These are phyloP conservation scores for Cassiopea andromeda DNA, from an alignment of 30 jellyfish, hydroid and myxozoan species.

Conservation along the genomic window DNA sequence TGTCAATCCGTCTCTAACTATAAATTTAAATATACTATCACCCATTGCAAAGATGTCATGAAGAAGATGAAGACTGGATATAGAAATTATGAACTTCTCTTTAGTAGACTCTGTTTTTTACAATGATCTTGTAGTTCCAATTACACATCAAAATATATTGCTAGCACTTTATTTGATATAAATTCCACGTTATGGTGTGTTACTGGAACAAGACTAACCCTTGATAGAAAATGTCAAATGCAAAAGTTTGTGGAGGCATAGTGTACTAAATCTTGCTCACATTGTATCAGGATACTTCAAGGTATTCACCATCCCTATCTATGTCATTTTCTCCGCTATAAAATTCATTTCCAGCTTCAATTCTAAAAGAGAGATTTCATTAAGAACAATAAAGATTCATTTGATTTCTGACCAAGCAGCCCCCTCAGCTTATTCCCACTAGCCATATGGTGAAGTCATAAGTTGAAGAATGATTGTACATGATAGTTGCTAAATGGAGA, in stretches of 20 bases:
- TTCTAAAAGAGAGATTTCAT: slow-evolving; percentile 32
- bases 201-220: too few relatives aligned
- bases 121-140: too few relatives aligned
- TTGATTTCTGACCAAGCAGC: background rate
- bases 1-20: background rate
- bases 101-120: too few relatives aligned
- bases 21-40: background rate
- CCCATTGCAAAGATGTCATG: background rate
- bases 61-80: background rate
- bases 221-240: too few relatives aligned
- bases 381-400: background rate
- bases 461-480: too few relatives aligned
- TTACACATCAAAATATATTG: too few relatives aligned
- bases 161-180: too few relatives aligned
- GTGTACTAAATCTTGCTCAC: background rate
- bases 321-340: slow-evolving; percentile 83
- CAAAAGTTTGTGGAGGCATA: too few relatives aligned
- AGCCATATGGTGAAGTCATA: too few relatives aligned
- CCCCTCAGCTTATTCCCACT: too few relatives aligned
- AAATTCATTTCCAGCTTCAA: slow-evolving; percentile 80
- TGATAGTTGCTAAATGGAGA: too few relatives aligned
- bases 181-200: too few relatives aligned
- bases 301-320: slow-evolving; percentile 78
- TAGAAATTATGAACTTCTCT: background rate
- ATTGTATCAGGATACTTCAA: slow-evolving; percentile 43